Base-by-base conservation (phyloP, 37 sponge, comb jelly and placozoan species). In the Amphimedon queenslandica region DNA sequence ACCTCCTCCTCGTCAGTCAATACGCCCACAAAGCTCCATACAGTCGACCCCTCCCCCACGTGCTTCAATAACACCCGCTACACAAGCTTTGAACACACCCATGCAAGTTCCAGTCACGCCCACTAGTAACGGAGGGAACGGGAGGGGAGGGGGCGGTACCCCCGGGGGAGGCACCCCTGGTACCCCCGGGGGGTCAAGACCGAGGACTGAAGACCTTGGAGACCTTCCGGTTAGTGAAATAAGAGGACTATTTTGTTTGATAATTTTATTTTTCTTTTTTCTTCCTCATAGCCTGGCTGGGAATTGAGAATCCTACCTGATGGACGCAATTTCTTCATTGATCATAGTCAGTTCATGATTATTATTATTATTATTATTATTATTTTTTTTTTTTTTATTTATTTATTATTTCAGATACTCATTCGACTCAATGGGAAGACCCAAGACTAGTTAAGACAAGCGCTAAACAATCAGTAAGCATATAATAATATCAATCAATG, bases 351-450 rank as follows among this genome's bases (percentile, higher is more conserved):
- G 95, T 72, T 21, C 21, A 57, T 61, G 3, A 10, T 1, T 16
- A 47, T 21, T 72, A 21, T 71, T 21, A 10, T 55, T 29, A 30
- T 23, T 57, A 28, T 47, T 42, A 29, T 37, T 53, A 31, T 36
- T 1, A 6, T 63, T 37, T 27, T 13, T 10, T 24, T 29, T 42
- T 23, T 34, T 11, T 42, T 57, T 31, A 29, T 27, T 27, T 4
- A 32, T 61, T 2, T 25, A 18, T 20, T 57, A 4, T 5, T 58
- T 23, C 71, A 81, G 82, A 51, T 25, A 78, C 82, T 18, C 57
- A 43, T 34, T 87, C 87, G 3, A 92, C 96, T 3, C 93, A 96
- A 77, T 92, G 96, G 96, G 96, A 95, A 57, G 96, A 95, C 53
- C 96, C 96, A 5, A 73, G 96, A 47, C 36, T 84, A n/a, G 34